These are phyloP conservation scores for Euglossa dilemma DNA, from an alignment of 1,140 invertebrate species.

Conservation along the genomic window DNA sequence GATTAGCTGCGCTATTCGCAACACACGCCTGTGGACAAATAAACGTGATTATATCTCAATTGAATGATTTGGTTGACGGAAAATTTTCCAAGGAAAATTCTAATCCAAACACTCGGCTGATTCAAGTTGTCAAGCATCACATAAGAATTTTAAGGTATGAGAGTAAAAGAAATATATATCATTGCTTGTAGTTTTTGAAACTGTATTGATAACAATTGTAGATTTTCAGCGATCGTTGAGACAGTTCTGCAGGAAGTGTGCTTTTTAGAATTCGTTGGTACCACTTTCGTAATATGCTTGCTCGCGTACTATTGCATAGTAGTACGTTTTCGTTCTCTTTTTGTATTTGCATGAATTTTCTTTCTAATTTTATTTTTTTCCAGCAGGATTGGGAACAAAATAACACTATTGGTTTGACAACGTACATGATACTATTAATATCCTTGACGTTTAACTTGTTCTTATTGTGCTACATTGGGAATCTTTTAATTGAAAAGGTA, in stretches of 20 bases:
- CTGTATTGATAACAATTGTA: not conserved
- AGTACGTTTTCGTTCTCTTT: constrained; percentile 40
- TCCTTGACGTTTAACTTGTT: constrained; percentile 71
- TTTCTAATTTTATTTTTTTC: not conserved
- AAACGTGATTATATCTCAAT: constrained; percentile 50
- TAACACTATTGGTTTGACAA: constrained; percentile 52
- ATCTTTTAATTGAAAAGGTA: constrained; percentile 68
- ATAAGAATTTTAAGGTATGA: constrained; percentile 42
- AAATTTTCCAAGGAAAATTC: not conserved
- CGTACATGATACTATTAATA: constrained; percentile 57
- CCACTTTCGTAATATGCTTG: constrained; percentile 67
- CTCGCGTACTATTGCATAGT: constrained; percentile 70
- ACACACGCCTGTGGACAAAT: no score
- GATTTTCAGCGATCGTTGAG: constrained; percentile 66
- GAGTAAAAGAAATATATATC: not conserved
- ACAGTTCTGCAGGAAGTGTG: constrained; percentile 64
- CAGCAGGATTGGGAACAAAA: constrained; percentile 65
- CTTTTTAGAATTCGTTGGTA: constrained; percentile 66
- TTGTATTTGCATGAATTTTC: not conserved
- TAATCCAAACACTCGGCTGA: constrained; percentile 15
- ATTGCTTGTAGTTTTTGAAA: not conserved
- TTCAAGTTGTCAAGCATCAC: constrained; percentile 47
- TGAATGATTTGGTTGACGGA: constrained; percentile 44
- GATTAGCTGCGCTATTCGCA: constrained; percentile 45
- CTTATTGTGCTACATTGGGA: constrained; percentile 70